Evolutionary conservation across 2,888 invertebrate genomes (phyloP), one percentile per base, ranked within the genome.

Genomic region (Pimpla rufipes): DNA sequence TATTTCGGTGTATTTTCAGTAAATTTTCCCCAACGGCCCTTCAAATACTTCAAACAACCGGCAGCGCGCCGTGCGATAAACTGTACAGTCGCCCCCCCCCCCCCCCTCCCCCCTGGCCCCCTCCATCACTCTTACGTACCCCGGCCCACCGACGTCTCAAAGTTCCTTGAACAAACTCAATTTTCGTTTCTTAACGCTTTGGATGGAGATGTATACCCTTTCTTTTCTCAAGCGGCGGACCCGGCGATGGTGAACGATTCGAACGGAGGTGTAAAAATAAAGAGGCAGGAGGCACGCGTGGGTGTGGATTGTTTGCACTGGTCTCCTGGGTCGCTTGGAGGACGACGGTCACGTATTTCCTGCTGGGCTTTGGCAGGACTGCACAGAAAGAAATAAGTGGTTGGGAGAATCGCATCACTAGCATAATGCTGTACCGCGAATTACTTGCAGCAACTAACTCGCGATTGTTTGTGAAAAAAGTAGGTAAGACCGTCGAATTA

Each of bases 1-100:
- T 62, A 59, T 68, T 59, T 62, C 74, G 50, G 70, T 75, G 80
- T 81, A 76, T 81, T 76, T 81, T 76, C 37, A 81, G 70, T 70
- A 52, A 81, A 81, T 75, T 81, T 81, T 64, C 62, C 47, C 21
- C 68, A 62, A 29, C 42, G 55, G 45, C 64, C 64, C 75, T 64
- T 76, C 66, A 55, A 57, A 55, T 71, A 78, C 78, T 71, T 78
- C 78, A 71, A 78, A 78, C 59, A 55, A 78, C 50, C 29, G 62
- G 68, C 67, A 55, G 37, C 18, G 18, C 16, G 35, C 70, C 42
- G 55, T 42, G 55, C 52, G 52, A 70, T 52, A 70, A 78, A 78
- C 73, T 73, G 57, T 73, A 47, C 59, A 18, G 59, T 5, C 29
- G 29, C 29, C 5, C 29, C 29, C 29, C 29, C 5, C 29, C 29